Evolutionary conservation across 2,113 vertebrate species (phyloP), one percentile per base, ranked within the genome.

Genomic region (Todiramphus chloris): DNA sequence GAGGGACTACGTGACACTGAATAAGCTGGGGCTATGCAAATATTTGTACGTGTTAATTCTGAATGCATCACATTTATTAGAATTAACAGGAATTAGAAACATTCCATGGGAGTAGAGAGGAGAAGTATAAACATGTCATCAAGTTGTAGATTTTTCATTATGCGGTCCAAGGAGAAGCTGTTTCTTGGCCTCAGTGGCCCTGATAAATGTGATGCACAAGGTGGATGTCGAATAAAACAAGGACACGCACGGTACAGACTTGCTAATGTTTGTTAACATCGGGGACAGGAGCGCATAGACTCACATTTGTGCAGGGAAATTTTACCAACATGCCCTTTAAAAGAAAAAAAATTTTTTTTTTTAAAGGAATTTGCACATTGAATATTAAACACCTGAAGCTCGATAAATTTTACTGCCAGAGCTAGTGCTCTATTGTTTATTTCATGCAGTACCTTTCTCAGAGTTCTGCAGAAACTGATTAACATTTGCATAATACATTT

Each of bases 401-500:
- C 44, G 72, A 13, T 73, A 88, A 82, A 64, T 95, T 89, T 67
- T 23, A 2, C 87, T 74, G 77, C 69, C 79, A 37, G 82, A 82
- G 64, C 89, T 67, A 53, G n/a, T 3, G 2, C 80, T 0, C 5
- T 81, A 75, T 87, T 96, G 95, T 96, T 97, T 93, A 96, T 93
- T 91, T 96, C 96, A 94, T 89, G 84, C 93, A 70, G 89, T 75
- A 78, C 91, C 86, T 95, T 97, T 82, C 90, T 44, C 46, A 13
- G 73, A 95, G 91, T 93, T 96, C 88, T 94, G 91, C 75, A 80
- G 91, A 64, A 94, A 70, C 96, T 96, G 96, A 97, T 97, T 95
- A 96, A 96, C 88, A 89, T 96, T 96, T 96, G 95, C 96, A 95
- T 96, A 95, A 97, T 95, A 89, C 96, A 93, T 96, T 95, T 97